Conservation (phyloP, 2,888 invertebrate species). For the Orthosia gothica region DNA sequence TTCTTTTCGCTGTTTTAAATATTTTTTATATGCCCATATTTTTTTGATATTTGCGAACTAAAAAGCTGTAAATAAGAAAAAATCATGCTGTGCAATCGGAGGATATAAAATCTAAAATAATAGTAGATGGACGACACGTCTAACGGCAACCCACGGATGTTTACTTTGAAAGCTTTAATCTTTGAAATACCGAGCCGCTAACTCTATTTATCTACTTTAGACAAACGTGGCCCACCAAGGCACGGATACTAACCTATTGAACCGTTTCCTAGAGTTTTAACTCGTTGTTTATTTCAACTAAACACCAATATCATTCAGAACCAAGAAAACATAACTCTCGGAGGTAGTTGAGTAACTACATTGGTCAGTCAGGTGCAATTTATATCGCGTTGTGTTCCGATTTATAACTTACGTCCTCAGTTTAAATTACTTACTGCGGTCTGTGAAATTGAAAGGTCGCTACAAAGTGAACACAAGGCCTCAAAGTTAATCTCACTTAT, state of each 20-base stretch:
- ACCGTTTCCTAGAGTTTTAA: slow-evolving; percentile 1
- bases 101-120: too few relatives aligned
- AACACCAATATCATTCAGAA: slow-evolving; percentile 9
- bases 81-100: too few relatives aligned
- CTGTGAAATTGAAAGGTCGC: slow-evolving; percentile 26
- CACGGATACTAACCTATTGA: not conserved
- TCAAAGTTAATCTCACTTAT: slow-evolving; percentile 12
- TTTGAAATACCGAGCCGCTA: too few relatives aligned
- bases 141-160: too few relatives aligned
- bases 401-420: slow-evolving; percentile 38
- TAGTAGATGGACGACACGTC: too few relatives aligned
- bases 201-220: too few relatives aligned
- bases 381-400: slow-evolving; percentile 36
- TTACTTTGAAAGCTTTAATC: too few relatives aligned
- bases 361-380: slow-evolving; percentile 38
- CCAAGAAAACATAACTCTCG: slow-evolving; percentile 33
- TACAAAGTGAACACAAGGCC: slow-evolving; percentile 27
- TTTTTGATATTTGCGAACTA: too few relatives aligned
- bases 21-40: too few relatives aligned
- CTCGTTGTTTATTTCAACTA: slow-evolving; percentile 21
- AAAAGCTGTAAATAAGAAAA: too few relatives aligned
- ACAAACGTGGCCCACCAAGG: not conserved
- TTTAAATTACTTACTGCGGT: slow-evolving; percentile 37
- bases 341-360: slow-evolving; percentile 25
- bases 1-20: too few relatives aligned